Evolutionary conservation across 2,113 vertebrate species (phyloP).

Genomic region (Phaethon lepturus): DNA sequence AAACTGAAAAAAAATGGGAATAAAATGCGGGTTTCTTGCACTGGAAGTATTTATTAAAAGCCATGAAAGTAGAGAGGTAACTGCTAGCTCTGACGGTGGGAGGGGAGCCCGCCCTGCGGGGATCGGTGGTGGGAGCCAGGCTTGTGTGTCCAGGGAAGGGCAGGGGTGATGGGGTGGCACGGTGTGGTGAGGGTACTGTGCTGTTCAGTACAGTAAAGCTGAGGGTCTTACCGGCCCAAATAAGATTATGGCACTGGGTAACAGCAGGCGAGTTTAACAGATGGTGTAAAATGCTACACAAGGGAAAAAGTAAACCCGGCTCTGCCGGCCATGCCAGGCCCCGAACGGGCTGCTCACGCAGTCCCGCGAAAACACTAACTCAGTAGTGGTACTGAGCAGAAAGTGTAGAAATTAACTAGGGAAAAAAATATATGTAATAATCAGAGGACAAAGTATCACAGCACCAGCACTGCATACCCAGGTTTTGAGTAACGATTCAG

Average conservation of each 20-base stretch:
- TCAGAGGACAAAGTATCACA: background rate
- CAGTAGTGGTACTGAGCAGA: background rate
- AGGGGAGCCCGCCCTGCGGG: background rate
- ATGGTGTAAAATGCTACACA: background rate
- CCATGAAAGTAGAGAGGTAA: fast-evolving
- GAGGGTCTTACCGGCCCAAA: background rate
- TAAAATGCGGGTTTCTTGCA: background rate
- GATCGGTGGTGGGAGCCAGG: fast-evolving
- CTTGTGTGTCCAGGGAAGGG: fast-evolving
- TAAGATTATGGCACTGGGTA: background rate
- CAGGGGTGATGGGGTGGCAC: fast-evolving
- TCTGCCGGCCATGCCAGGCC: fast-evolving
- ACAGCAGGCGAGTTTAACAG: background rate
- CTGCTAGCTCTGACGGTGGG: fast-evolving
- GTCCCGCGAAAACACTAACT: fast-evolving
- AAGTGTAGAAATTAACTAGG: background rate
- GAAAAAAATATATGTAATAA: too few relatives aligned
- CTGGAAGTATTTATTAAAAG: background rate
- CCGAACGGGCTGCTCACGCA: fast-evolving
- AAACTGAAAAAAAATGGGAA: background rate
- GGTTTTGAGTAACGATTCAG: fast-evolving
- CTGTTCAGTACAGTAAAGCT: background rate
- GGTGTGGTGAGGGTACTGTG: background rate
- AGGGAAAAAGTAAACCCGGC: background rate
- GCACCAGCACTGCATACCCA: fast-evolving